Base-by-base conservation (phyloP, 2,113 vertebrate genomes). In the Columbina picui region DNA sequence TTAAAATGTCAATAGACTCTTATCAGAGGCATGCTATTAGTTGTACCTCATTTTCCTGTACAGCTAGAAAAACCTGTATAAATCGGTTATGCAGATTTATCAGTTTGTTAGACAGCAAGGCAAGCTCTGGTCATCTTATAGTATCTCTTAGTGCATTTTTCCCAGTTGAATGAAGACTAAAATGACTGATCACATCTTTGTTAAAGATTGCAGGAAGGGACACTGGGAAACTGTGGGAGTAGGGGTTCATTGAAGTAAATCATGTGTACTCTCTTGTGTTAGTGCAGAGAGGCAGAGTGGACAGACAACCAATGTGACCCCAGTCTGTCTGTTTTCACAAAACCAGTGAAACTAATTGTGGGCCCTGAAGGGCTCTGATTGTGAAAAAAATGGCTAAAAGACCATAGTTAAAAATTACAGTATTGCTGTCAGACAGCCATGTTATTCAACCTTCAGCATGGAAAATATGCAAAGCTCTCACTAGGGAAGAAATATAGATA, bases 1-100 rank as follows among this genome's bases (percentile, higher is more conserved):
- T 84, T 95, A 89, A 93, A 93, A 92, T 93, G 90, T 77, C 95
- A 94, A 89, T 65, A 90, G 79, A 55, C 86, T 92, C 75, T 95
- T 96, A 94, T 83, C 82, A 77, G 67, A 74, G 41, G 32, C 34
- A 43, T 63, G 55, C 27, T 90, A 76, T 90, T 90, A 90, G 29
- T 45, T 86, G 55, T 88, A 57, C 61, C 34, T 90, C 68, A 56
- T 95, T 92, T 84, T 85, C 39, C n/a, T 77, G 39, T 70, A 50
- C 47, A 78, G 87, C 78, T 56, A 64, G 52, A 89, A 93, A 90
- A 96, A 49, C 61, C 13, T 30, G 10, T 74, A 59, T 65, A 81
- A 92, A 90, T 59, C 59, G 38, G 34, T 86, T 90, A 56, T 84
- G 67, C 55, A 81, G 59, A 84, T 94, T 80, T 77, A 90, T 80